phyloP scores from a whole-genome alignment of 1,140 invertebrate genomes.

The Bradysia coprophila region DNA sequence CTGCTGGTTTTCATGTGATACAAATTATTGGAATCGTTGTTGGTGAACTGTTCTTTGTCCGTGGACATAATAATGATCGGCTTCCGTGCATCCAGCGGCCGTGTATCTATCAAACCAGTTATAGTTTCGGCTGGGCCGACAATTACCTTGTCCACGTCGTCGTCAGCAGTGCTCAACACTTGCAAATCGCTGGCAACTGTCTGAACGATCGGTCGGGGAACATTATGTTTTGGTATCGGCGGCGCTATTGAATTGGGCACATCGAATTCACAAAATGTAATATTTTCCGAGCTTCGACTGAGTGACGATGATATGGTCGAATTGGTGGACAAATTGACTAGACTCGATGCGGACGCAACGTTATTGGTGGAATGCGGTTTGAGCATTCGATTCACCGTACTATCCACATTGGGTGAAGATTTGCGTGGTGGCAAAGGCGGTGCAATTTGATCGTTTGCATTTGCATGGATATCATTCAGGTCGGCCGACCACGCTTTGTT shows the following conservation, averaged over 20 bases:
- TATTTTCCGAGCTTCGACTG: conserved; percentile 12
- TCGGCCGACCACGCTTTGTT: conserved; percentile 4
- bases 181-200: conserved; percentile 11
- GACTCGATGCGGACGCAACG: conserved; percentile 12
- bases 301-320: not conserved
- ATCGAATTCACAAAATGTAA: conserved; percentile 7
- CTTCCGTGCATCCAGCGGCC: conserved; percentile 21
- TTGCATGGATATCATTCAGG: conserved; percentile 3
- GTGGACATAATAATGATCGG: not conserved
- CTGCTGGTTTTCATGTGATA: conserved; percentile 3
- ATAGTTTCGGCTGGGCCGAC: conserved; percentile 44
- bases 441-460: conserved; percentile 6
- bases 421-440: conserved; percentile 37
- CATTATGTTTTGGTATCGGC: conserved; percentile 20
- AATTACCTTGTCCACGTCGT: conserved; percentile 19
- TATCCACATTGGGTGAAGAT: conserved; percentile 32
- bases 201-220: conserved; percentile 9
- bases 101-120: conserved; percentile 39
- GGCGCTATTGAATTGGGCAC: conserved; percentile 20
- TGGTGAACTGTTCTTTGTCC: conserved; percentile 1
- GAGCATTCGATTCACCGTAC: conserved; percentile 10
- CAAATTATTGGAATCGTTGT: conserved; percentile 1
- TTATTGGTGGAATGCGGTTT: conserved; percentile 11
- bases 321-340: not conserved
- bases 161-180: conserved; percentile 10